Conservation (phyloP, 2,113 vertebrate genomes). For the Syngnathus typhle region DNA sequence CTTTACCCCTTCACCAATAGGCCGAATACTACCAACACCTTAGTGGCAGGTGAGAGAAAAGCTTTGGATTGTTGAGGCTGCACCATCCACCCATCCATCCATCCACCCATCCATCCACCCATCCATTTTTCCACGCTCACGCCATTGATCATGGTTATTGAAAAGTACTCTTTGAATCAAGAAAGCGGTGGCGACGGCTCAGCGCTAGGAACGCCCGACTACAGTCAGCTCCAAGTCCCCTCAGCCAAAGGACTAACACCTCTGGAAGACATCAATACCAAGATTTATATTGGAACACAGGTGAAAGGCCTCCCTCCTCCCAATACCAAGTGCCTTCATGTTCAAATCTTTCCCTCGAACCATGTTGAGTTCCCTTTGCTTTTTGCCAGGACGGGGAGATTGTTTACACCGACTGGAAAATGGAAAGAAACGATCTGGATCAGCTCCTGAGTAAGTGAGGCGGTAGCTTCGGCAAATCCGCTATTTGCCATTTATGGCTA, state of each 20-base stretch:
- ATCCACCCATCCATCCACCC: too few species aligned
- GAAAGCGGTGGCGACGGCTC: neutral
- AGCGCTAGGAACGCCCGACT: slow-evolving; percentile 37
- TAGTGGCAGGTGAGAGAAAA: slow-evolving; percentile 29
- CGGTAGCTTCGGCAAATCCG: neutral
- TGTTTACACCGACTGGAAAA: slow-evolving; percentile 78
- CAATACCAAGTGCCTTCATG: neutral
- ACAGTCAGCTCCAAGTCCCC: slow-evolving; percentile 54
- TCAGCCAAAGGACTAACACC: slow-evolving; percentile 58
- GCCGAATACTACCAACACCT: slow-evolving; percentile 37
- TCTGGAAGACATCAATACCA: slow-evolving; percentile 73
- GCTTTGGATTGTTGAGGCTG: neutral
- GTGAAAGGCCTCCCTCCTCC: slow-evolving; percentile 58
- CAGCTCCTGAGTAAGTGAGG: slow-evolving; percentile 70
- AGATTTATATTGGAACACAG: slow-evolving; percentile 82
- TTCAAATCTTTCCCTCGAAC: neutral
- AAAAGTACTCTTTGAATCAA: neutral
- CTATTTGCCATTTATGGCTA: neutral
- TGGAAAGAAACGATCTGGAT: slow-evolving; percentile 68
- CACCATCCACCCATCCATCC: too few species aligned
- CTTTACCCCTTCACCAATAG: slow-evolving; percentile 60
- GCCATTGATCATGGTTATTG: too few species aligned
- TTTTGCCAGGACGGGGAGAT: slow-evolving; percentile 76
- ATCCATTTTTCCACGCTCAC: too few species aligned
- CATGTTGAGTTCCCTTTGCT: neutral